Percentiles rank a stretch among this genome's conserved stretches.
These are phyloP conservation scores for Setophaga petechia DNA, from an alignment of 2,113 vertebrate genomes.

Conservation along the genomic window DNA sequence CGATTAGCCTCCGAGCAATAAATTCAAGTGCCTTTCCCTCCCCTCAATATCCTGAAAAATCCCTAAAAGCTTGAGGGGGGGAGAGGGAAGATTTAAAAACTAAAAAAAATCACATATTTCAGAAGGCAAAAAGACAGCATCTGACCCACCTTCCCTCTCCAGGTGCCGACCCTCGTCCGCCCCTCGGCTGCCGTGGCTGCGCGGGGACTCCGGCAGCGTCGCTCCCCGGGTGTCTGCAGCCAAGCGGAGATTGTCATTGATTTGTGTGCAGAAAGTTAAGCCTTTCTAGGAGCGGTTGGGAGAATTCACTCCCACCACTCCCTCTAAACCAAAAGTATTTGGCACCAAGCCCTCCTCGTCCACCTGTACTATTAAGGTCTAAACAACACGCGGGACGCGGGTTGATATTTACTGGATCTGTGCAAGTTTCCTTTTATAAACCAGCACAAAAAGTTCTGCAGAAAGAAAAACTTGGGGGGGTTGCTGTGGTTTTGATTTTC, in stretches of 20 bases:
- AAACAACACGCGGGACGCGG: constrained; percentile 61
- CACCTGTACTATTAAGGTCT: constrained; percentile 89
- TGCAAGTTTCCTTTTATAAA: constrained; percentile 22
- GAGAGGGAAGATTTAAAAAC: no score
- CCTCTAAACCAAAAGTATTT: constrained; percentile 96
- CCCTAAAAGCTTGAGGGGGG: not conserved
- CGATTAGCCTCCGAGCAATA: not conserved
- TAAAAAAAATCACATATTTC: not conserved
- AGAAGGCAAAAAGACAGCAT: not conserved
- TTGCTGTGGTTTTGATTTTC: not conserved
- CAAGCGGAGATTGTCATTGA: constrained; percentile 82
- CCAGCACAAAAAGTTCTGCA: not conserved
- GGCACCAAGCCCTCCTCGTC: constrained; percentile 86
- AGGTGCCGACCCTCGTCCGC: not conserved
- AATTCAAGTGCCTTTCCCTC: not conserved
- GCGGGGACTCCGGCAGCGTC: not conserved
- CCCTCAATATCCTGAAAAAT: not conserved
- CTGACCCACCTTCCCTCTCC: constrained; percentile 63
- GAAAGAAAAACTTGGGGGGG: not conserved
- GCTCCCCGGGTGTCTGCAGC: constrained; percentile 68
- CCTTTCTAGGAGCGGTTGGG: constrained; percentile 87
- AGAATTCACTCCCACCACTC: constrained; percentile 91
- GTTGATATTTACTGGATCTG: not conserved
- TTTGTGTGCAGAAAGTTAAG: constrained; percentile 86
- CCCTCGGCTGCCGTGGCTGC: not conserved